Percentiles rank a stretch among this genome's conserved stretches.
phyloP scores from a whole-genome alignment of 2,797 vertebrate genomes.

The Sebastes trivittatus region DNA sequence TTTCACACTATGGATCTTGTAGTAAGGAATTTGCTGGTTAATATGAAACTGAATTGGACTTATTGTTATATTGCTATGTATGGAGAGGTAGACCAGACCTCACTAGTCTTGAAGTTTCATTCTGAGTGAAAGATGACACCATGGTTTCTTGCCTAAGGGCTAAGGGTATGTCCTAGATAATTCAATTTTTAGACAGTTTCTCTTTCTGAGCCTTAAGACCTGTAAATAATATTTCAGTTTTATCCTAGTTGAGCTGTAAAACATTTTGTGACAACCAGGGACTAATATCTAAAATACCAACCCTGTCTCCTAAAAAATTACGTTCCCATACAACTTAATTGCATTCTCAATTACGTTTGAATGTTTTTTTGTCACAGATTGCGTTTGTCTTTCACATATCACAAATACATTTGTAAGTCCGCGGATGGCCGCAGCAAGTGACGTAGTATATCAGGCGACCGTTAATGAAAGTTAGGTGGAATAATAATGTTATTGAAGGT shows the following conservation, averaged over 20 bases:
- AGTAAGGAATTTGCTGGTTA: background rate
- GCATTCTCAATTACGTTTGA: no score
- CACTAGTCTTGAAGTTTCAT: background rate
- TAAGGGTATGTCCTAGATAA: background rate
- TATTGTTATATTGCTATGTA: background rate
- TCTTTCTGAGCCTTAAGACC: background rate
- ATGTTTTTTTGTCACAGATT: no score
- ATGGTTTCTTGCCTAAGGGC: background rate
- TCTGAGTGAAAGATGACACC: background rate
- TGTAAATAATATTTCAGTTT: background rate
- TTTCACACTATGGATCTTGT: constrained; percentile 5
- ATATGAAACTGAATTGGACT: background rate
- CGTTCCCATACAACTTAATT: no score
- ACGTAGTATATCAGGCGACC: no score
- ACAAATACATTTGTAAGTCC: no score
- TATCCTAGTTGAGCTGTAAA: background rate
- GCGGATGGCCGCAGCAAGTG: no score
- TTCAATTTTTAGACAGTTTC: background rate
- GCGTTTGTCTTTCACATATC: no score
- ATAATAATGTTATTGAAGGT: no score
- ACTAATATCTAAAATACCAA: background rate
- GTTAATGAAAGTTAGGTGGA: no score
- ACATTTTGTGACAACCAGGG: background rate
- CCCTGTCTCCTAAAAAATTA: no score
- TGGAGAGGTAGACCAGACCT: background rate